These are phyloP conservation scores for Thysanoteuthis rhombus DNA, from an alignment of 2,888 invertebrate species.

Conservation along the genomic window DNA sequence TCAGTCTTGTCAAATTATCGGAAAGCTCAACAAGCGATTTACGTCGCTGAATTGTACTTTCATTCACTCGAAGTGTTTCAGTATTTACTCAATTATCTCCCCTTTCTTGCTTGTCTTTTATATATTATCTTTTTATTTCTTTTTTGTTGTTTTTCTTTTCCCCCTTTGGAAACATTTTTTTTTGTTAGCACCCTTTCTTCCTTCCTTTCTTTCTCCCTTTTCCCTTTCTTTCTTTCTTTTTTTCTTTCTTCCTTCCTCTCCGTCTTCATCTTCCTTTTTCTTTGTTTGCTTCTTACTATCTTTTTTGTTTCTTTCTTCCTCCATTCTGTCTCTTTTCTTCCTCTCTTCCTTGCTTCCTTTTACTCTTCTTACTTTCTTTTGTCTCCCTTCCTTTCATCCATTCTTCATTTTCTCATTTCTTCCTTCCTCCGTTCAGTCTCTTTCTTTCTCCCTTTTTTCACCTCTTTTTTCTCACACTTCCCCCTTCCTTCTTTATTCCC, in stretches of 20 bases:
- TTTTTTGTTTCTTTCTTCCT: neutral
- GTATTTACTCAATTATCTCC: neutral
- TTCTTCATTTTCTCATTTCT: neutral
- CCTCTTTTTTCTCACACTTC: neutral
- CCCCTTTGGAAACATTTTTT: too few relatives aligned
- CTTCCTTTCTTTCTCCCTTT: neutral
- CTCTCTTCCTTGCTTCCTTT: neutral
- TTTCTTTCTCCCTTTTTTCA: neutral
- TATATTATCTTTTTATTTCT: too few relatives aligned
- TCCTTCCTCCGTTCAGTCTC: neutral
- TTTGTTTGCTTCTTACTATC: neutral
- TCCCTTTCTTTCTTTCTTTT: neutral
- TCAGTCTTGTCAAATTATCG: neutral
- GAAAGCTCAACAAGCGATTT: neutral
- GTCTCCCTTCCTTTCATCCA: neutral
- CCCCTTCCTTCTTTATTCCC: neutral
- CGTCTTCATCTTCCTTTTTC: neutral
- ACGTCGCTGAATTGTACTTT: neutral
- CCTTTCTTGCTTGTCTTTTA: neutral
- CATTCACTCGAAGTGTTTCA: neutral
- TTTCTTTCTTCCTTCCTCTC: neutral
- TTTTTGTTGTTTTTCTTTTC: neutral
- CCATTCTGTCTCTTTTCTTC: neutral
- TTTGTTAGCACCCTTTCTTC: neutral
- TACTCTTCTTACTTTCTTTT: neutral